Conservation (phyloP, 2,888 invertebrate genomes). For the Enchytraeus crypticus region DNA sequence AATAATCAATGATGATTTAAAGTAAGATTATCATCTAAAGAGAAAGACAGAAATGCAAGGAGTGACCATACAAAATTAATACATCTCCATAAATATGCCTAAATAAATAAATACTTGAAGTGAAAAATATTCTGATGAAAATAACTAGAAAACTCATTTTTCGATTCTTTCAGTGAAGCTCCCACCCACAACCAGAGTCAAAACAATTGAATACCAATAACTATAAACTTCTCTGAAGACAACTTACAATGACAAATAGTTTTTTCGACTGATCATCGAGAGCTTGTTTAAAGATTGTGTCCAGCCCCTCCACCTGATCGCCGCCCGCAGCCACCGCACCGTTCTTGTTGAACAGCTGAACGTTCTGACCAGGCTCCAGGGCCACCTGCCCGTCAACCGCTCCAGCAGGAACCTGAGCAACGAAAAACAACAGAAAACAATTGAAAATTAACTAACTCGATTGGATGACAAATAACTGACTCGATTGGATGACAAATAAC, state of each 20-base stretch:
- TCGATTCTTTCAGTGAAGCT: too few relatives aligned
- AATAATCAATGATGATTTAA: neutral
- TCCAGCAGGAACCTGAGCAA: neutral
- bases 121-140: neutral
- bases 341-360: conserved; percentile 2
- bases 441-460: too few relatives aligned
- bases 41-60: neutral
- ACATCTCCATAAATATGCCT: neutral
- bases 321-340: neutral
- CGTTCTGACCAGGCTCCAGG: neutral
- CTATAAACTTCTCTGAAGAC: too few relatives aligned
- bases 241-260: conserved; percentile 2
- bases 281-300: conserved; percentile 1
- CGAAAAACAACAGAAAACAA: neutral
- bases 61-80: neutral
- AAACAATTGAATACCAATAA: neutral
- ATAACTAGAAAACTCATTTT: neutral
- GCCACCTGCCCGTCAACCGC: neutral
- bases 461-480: too few relatives aligned
- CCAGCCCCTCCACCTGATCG: neutral
- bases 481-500: too few relatives aligned
- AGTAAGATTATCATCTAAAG: neutral
- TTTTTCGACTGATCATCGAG: conserved; percentile 6
- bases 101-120: neutral
- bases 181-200: too few relatives aligned